Base-by-base conservation (phyloP, 2,888 invertebrate species). In the Atrina japonica region DNA sequence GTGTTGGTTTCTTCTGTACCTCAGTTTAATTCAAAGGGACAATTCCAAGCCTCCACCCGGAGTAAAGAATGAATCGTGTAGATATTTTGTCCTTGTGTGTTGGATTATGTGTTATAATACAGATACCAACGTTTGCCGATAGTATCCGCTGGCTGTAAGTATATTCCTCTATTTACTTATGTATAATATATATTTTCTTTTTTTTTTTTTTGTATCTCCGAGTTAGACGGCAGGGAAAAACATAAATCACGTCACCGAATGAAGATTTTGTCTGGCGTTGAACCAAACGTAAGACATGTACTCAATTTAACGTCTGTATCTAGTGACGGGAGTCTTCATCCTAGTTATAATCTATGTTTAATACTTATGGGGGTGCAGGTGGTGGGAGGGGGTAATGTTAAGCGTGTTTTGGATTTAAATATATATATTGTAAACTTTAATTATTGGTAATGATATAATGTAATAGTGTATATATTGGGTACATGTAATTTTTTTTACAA, bases 61-160 rank as follows among this genome's bases (percentile, higher is more conserved):
- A 41, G 41, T 60, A 47, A 56, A 66, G 50, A 50, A 72, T 72
- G 71, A 66, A 41, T 45, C 71, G 66, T 25, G 30, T 63, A 47
- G 67, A 72, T 58, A 23, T 52, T 21, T 23, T 66, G 18, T 58
- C 50, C 41, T 23, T 49, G 43, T 59, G 60, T 14, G 43, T 66
- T 27, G 60, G 66, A 63, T 29, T 72, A 50, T 72, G 47, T 35
- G 47, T 66, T 21, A 9, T 72, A 5, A 27, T 66, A 43, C 67
- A 72, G 50, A 55, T 61, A 23, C 35, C 66, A 25, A 47, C 60
- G 3, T 30, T 72, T 25, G 64, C 64, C 7, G 71, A 63, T 21
- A 66, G 71, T 43, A 67, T 72, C 16, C 56, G 58, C 43, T 72
- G 71, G 71, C 43, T 72, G 71, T 72, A 72, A 72, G 71, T 72